These are phyloP conservation scores for Montipora efflorescens DNA, from an alignment of 64 coral and sea anemone species.

Conservation along the genomic window DNA sequence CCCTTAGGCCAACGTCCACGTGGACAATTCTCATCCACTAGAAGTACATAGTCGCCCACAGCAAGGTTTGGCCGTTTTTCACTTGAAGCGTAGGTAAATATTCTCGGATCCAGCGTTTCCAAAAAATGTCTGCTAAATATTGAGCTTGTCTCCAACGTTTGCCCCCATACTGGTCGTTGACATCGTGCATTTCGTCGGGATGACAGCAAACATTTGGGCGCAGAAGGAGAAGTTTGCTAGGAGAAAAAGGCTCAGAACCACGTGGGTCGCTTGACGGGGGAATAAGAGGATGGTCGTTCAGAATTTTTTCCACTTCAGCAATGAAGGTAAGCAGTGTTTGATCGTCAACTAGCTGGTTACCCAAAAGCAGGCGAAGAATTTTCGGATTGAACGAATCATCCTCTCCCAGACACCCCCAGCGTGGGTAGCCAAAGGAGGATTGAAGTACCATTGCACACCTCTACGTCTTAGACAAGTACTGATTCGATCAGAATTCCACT, in stretches of 20 bases:
- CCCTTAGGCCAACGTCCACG: slow-evolving; percentile 42
- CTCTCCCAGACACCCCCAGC: slow-evolving; percentile 71
- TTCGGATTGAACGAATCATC: slow-evolving; percentile 46
- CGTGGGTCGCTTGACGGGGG: not conserved
- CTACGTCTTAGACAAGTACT: not conserved
- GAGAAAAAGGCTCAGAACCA: slow-evolving; percentile 10
- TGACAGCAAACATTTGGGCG: not conserved
- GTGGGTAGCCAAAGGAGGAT: slow-evolving; percentile 58
- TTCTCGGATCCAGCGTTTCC: not conserved
- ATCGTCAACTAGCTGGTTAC: slow-evolving; percentile 3
- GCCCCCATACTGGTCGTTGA: not conserved
- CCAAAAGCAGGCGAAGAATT: not conserved
- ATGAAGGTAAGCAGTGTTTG: slow-evolving; percentile 34
- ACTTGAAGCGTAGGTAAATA: not conserved
- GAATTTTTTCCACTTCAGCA: slow-evolving; percentile 6
- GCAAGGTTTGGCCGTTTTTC: not conserved
- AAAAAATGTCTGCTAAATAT: not conserved
- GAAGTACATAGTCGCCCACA: slow-evolving; percentile 14
- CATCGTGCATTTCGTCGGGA: not conserved
- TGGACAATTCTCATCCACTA: slow-evolving; percentile 9
- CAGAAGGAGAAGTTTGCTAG: slow-evolving; percentile 9
- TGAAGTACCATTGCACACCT: slow-evolving; percentile 59
- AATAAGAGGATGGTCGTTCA: slow-evolving; percentile 30
- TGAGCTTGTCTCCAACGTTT: not conserved
- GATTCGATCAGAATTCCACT: slow-evolving; percentile 21